Evolutionary conservation across 2,797 vertebrate species (phyloP), one percentile per base, ranked within the genome.

Genomic region (Aplochiton taeniatus): DNA sequence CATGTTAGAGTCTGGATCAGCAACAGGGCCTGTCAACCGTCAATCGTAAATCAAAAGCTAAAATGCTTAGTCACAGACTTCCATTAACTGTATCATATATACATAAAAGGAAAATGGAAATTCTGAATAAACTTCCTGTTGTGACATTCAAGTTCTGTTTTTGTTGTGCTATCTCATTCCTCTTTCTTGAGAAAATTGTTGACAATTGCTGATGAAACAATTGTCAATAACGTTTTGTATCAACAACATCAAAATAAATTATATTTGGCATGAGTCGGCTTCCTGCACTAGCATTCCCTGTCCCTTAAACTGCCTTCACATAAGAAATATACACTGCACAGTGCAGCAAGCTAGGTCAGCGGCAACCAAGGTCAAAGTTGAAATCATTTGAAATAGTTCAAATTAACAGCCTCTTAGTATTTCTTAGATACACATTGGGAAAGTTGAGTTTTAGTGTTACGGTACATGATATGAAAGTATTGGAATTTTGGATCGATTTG

Each of bases 161-260:
- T 77, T 48, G 44, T 66, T 73, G 58, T 73, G 61, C 62, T 53
- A 54, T 77, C 46, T 58, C 49, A 50, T 49, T 66, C 19, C 0
- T 60, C 52, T 81, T 77, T 84, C 81, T 79, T 79, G 77, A 58
- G 81, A 82, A 77, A 80, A 72, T 62, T 62, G 47, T 42, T 63
- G 69, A 67, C 51, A 69, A 64, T 69, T 68, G 55, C 65, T 68
- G 51, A 73, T 48, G 68, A 82, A 48, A 49, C 49, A 50, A 73
- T 42, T 61, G 17, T 60, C 80, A 74, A 80, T 76, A 78, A 69
- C 75, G 48, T 51, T 73, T 52, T 65, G 66, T 63, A 61, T 82
- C 80, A 81, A 83, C 74, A 82, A 13, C 59, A 70, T 64, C 18
- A 63, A 59, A 31, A 58, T 55, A 72, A 44, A 44, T 51, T 57